Percentiles rank a stretch among this genome's conserved stretches.
Evolutionary conservation across 2,888 invertebrate species (phyloP).

Genomic region (Scaptomyza tumidula): DNA sequence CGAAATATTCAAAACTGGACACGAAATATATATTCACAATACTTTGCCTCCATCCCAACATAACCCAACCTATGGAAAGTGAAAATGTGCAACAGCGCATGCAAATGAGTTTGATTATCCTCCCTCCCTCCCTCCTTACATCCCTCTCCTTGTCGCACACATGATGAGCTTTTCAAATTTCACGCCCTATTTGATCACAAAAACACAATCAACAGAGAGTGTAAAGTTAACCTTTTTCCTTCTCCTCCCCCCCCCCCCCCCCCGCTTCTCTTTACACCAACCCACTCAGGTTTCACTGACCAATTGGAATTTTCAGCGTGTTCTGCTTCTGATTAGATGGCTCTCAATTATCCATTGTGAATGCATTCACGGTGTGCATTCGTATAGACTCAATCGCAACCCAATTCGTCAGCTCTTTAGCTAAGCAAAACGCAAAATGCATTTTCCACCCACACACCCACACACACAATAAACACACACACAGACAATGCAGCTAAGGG

Average conservation of each 20-base stretch:
- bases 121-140: not conserved
- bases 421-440: constrained; percentile 18
- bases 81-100: constrained; percentile 26
- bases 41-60: not conserved
- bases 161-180: constrained; percentile 56
- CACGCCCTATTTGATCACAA: constrained; percentile 56
- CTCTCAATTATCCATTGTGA: constrained; percentile 12
- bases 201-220: not conserved
- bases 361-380: constrained; percentile 4
- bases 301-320: constrained; percentile 37
- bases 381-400: not conserved
- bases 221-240: not conserved
- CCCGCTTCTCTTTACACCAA: not conserved
- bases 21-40: no score
- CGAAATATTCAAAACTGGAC: constrained; percentile 1
- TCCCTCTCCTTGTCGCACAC: constrained; percentile 6
- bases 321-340: constrained; percentile 26
- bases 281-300: constrained; percentile 18
- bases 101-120: constrained; percentile 46
- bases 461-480: not conserved
- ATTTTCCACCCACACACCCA: constrained; percentile 8
- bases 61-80: not conserved
- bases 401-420: constrained; percentile 29
- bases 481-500: constrained; percentile 13
- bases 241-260: not conserved